Evolutionary conservation across 2,797 vertebrate species (phyloP).

Genomic region (Odontamblyopus rebecca): DNA sequence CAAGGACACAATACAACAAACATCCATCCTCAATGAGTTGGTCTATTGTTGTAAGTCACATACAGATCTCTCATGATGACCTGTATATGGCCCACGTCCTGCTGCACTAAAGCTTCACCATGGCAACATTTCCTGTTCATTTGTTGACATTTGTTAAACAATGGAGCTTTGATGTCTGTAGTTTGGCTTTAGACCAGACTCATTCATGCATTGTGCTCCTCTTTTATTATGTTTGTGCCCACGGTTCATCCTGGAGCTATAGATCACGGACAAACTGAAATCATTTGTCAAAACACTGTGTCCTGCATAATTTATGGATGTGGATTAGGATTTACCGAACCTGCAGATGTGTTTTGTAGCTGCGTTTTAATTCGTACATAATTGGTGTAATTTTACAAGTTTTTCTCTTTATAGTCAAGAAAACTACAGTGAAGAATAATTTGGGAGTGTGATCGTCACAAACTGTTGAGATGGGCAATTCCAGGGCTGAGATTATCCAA

Average conservation of each 20-base stretch:
- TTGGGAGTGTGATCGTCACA: no score
- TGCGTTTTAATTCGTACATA: neutral
- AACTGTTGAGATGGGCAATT: no score
- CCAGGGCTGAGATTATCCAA: no score
- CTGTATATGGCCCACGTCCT: neutral
- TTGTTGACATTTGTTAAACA: conserved; percentile 24
- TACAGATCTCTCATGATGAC: neutral
- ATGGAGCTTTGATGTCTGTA: conserved; percentile 39
- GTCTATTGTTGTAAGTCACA: no score
- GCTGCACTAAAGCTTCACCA: conserved; percentile 11
- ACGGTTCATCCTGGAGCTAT: conserved; percentile 32
- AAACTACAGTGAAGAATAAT: no score
- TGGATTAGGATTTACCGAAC: neutral
- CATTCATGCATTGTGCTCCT: conserved; percentile 24
- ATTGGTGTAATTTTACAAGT: neutral
- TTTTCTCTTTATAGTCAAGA: no score
- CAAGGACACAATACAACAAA: no score
- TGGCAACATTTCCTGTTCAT: conserved; percentile 3
- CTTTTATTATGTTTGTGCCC: conserved; percentile 16
- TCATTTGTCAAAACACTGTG: conserved; percentile 8
- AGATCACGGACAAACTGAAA: conserved; percentile 20
- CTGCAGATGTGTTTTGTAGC: neutral
- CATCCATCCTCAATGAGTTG: no score
- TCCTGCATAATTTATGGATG: conserved; percentile 7
- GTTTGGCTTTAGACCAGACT: conserved; percentile 29